These are phyloP conservation scores for Eumaeus atala DNA, from an alignment of 1,140 invertebrate species.

Conservation along the genomic window DNA sequence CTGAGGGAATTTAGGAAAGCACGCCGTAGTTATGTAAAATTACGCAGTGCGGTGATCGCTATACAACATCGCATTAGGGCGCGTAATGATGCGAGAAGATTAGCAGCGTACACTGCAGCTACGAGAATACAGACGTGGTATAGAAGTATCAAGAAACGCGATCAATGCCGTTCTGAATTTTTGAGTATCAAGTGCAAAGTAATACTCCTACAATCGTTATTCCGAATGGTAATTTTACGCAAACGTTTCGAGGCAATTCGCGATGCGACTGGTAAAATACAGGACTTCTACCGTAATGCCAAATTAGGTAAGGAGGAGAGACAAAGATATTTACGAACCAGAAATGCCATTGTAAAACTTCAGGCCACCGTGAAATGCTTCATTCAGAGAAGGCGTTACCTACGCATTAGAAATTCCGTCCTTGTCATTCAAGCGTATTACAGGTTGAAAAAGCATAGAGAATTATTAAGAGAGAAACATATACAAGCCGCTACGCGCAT, in stretches of 20 bases:
- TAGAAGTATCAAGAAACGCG: constrained; percentile 42
- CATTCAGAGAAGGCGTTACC: constrained; percentile 43
- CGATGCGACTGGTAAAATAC: constrained; percentile 41
- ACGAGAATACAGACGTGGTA: constrained; percentile 67
- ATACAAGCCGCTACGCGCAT: constrained; percentile 75
- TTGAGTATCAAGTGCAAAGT: constrained; percentile 33
- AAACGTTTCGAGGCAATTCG: constrained; percentile 38
- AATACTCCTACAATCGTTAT: constrained; percentile 35
- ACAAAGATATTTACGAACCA: constrained; percentile 41
- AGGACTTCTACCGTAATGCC: constrained; percentile 46
- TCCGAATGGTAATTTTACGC: constrained; percentile 35
- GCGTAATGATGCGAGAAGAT: constrained; percentile 34
- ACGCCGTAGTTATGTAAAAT: constrained; percentile 41
- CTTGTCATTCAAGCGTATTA: constrained; percentile 53
- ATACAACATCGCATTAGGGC: constrained; percentile 57
- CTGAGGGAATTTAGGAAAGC: constrained; percentile 33
- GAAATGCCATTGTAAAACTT: constrained; percentile 41
- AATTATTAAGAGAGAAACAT: constrained; percentile 35
- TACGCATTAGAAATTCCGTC: constrained; percentile 34
- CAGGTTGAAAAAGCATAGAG: constrained; percentile 38
- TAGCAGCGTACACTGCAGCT: constrained; percentile 33
- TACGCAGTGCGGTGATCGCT: constrained; percentile 36
- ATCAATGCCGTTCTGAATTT: constrained; percentile 49
- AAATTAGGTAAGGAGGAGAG: constrained; percentile 31
- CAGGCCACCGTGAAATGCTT: constrained; percentile 49